Percentiles rank a stretch among this genome's conserved stretches.
phyloP scores from a whole-genome alignment of 1,140 invertebrate species.

The Pseudomyrmex cubaensis region DNA sequence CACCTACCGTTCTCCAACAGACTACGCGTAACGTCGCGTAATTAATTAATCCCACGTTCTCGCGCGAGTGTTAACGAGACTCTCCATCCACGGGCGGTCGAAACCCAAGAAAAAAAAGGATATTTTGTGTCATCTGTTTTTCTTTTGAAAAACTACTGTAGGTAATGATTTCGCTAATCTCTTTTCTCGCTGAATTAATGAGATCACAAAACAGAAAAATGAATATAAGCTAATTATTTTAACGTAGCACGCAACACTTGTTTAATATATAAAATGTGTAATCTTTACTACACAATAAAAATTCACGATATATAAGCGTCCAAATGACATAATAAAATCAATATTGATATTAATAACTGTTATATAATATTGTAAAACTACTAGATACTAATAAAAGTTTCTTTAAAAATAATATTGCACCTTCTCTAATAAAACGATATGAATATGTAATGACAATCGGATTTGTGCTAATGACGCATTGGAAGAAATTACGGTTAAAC shows the following conservation, averaged over 20 bases:
- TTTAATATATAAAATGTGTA: no score
- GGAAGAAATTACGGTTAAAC: conserved; percentile 50
- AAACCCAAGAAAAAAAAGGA: background rate
- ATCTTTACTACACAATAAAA: background rate
- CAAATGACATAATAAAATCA: background rate
- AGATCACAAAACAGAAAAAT: background rate
- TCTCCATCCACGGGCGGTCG: conserved; percentile 25
- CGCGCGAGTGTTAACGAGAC: conserved; percentile 66
- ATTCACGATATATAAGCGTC: background rate
- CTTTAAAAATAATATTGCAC: no score
- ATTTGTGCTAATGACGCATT: conserved; percentile 12
- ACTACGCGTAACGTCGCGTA: conserved; percentile 38
- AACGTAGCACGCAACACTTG: background rate
- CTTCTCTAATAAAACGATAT: background rate
- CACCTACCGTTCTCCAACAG: conserved; percentile 63
- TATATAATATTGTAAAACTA: no score
- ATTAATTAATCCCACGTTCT: conserved; percentile 72
- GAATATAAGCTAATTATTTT: background rate
- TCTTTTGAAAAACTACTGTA: background rate
- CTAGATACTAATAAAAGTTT: no score
- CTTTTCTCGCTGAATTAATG: background rate
- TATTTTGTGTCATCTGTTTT: background rate
- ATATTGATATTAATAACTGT: background rate
- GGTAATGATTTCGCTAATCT: background rate
- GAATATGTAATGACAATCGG: background rate